Evolutionary conservation across 2,797 vertebrate genomes (phyloP).

Genomic region (Mallotus villosus): DNA sequence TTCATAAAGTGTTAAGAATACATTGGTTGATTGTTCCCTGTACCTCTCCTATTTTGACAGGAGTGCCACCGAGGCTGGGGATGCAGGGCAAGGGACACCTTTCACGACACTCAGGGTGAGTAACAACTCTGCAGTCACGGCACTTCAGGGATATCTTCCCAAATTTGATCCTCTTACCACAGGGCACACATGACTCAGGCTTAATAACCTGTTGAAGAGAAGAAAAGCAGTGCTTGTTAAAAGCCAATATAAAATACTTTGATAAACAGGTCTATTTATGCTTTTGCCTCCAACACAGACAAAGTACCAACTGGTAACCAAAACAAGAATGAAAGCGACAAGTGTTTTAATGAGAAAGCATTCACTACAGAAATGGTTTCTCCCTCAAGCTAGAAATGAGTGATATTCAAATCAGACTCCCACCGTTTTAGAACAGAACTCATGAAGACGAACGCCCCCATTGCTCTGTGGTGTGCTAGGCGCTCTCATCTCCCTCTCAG

Average conservation of each 20-base stretch:
- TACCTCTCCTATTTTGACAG: slow-evolving; percentile 88
- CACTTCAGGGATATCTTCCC: slow-evolving; percentile 94
- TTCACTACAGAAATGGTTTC: not conserved
- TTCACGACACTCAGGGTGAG: slow-evolving; percentile 92
- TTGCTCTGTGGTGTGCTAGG: slow-evolving; percentile 83
- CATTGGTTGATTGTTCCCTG: not conserved
- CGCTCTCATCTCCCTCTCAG: slow-evolving; percentile 56
- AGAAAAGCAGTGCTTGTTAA: not conserved
- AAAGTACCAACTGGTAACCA: not conserved
- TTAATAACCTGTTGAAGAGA: slow-evolving; percentile 86
- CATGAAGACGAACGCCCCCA: slow-evolving; percentile 82
- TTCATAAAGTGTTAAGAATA: not conserved
- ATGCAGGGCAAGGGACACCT: slow-evolving; percentile 95
- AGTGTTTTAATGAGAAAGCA: not conserved
- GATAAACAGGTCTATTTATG: not conserved
- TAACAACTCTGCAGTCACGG: slow-evolving; percentile 89
- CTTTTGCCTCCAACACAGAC: not conserved
- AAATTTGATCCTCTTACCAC: slow-evolving; percentile 96
- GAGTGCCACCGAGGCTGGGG: slow-evolving; percentile 83
- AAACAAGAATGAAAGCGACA: no score
- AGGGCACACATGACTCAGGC: slow-evolving; percentile 94
- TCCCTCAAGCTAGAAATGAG: not conserved
- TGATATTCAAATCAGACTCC: slow-evolving; percentile 8
- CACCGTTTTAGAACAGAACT: slow-evolving; percentile 97
- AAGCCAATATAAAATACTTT: not conserved